Percentiles rank a stretch among this genome's conserved stretches.
Conservation (phyloP, 2,113 vertebrate genomes). For the Ceyx melanurus region DNA sequence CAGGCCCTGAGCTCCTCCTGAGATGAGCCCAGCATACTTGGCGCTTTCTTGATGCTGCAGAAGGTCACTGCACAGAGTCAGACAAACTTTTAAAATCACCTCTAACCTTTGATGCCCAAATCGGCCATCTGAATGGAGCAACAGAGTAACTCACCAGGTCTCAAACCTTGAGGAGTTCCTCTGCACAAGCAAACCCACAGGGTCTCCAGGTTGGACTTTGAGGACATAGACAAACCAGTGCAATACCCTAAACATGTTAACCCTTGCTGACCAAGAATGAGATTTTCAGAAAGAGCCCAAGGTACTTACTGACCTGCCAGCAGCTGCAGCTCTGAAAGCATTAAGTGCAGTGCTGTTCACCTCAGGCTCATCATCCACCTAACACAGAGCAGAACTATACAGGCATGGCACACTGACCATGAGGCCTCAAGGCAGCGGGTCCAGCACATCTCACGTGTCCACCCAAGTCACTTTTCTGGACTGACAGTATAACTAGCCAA, state of each 20-base stretch:
- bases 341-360: not conserved
- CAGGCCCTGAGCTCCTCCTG: not conserved
- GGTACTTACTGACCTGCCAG: not conserved
- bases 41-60: not conserved
- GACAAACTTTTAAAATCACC: not conserved
- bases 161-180: not conserved
- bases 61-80: not conserved
- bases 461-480: not conserved
- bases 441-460: not conserved
- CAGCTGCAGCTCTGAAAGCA: accelerated
- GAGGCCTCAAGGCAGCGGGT: not conserved
- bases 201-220: not conserved
- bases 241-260: not conserved
- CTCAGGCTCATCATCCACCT: not conserved
- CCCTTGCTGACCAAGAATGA: not conserved
- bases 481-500: not conserved
- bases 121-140: not conserved
- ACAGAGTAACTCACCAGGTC: not conserved
- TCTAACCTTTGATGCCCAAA: not conserved
- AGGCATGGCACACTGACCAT: accelerated
- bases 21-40: not conserved
- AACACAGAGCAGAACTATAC: not conserved
- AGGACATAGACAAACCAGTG: not conserved
- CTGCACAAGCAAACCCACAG: not conserved
- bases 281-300: not conserved